phyloP scores from a whole-genome alignment of 2,888 invertebrate genomes.

The Pandemis heparana region DNA sequence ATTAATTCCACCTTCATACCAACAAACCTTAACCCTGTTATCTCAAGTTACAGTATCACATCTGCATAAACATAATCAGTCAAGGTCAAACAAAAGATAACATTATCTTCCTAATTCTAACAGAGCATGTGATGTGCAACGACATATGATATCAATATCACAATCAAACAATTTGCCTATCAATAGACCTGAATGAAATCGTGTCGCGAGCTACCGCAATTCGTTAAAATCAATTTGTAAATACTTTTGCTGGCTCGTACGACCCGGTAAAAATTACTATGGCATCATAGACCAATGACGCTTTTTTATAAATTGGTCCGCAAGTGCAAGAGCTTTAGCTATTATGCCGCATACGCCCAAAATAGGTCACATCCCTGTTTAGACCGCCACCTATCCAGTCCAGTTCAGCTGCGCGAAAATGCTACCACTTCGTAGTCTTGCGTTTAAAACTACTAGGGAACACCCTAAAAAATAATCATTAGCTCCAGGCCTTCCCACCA shows the following conservation, averaged over 20 bases:
- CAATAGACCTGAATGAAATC: slow-evolving; percentile 23
- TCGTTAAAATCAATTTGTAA: slow-evolving; percentile 7
- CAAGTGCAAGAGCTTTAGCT: slow-evolving; percentile 19
- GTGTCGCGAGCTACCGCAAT: neutral
- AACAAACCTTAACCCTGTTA: slow-evolving; percentile 30
- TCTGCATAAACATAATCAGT: slow-evolving; percentile 32
- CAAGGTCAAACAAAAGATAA: slow-evolving; percentile 43
- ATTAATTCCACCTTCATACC: slow-evolving; percentile 15
- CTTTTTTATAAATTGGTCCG: slow-evolving; percentile 39
- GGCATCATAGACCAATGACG: slow-evolving; percentile 23
- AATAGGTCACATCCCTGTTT: slow-evolving; percentile 81
- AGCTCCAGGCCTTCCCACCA: neutral
- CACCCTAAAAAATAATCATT: slow-evolving; percentile 42
- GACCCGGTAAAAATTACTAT: slow-evolving; percentile 17
- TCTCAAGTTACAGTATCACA: slow-evolving; percentile 39
- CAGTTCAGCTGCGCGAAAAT: slow-evolving; percentile 72
- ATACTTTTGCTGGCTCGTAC: slow-evolving; percentile 12
- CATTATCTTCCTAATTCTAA: slow-evolving; percentile 12
- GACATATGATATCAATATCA: slow-evolving; percentile 28
- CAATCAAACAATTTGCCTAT: slow-evolving; percentile 33
- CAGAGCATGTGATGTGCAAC: slow-evolving; percentile 31
- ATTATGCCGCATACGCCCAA: slow-evolving; percentile 62
- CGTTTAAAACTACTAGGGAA: slow-evolving; percentile 37
- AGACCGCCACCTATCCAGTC: slow-evolving; percentile 67
- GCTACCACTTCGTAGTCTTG: slow-evolving; percentile 50